Percentiles rank a stretch among this genome's conserved stretches.
Evolutionary conservation across 2,797 vertebrate genomes (phyloP).

Genomic region (Sebastes steindachneri): DNA sequence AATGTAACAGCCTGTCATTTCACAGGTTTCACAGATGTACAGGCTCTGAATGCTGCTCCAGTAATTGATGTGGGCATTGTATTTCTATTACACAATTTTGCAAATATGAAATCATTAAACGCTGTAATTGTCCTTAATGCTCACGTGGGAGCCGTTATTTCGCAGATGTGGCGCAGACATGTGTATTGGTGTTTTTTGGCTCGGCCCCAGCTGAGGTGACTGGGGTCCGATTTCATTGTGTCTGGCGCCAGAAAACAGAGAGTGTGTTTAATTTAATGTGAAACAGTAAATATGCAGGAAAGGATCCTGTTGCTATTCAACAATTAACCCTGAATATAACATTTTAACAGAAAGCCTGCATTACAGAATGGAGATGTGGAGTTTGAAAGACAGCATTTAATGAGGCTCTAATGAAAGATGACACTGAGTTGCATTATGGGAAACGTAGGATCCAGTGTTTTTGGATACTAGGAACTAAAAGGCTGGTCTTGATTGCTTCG

Average conservation of each 20-base stretch:
- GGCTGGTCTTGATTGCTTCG: too few relatives aligned
- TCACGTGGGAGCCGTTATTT: conserved; percentile 31
- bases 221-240: conserved; percentile 38
- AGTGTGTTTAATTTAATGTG: conserved; percentile 13
- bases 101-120: conserved; percentile 71
- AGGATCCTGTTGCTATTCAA: background rate
- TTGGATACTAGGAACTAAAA: too few relatives aligned
- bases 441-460: background rate
- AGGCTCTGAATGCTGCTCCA: background rate
- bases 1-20: conserved; percentile 55
- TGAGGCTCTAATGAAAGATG: background rate
- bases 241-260: conserved; percentile 46
- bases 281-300: conserved; percentile 42
- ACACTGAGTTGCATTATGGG: background rate
- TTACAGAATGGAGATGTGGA: background rate
- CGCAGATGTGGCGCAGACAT: background rate
- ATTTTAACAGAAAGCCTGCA: background rate
- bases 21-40: conserved; percentile 47
- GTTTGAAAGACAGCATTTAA: background rate
- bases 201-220: conserved; percentile 28
- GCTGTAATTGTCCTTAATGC: conserved; percentile 43
- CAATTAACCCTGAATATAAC: background rate
- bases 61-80: conserved; percentile 47
- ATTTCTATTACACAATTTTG: conserved; percentile 49
- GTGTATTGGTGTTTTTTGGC: background rate